Base-by-base conservation (phyloP, 2,888 invertebrate genomes). In the Nemurella pictetii region DNA sequence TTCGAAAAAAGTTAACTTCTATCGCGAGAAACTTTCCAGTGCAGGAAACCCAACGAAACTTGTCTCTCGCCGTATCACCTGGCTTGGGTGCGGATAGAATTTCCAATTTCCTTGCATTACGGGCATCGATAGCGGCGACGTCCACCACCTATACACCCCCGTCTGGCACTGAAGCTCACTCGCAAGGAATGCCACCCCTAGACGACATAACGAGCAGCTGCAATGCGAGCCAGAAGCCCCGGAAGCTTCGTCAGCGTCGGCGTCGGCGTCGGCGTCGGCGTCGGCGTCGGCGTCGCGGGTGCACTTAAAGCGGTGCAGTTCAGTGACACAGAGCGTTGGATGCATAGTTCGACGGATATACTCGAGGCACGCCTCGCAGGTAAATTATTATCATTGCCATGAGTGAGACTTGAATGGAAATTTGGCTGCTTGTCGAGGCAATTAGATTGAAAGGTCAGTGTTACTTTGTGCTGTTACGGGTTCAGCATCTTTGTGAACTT, bases 21-120 rank as follows among this genome's bases (percentile, higher is more conserved):
- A 55, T 55, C 15, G 55, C 55, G 55, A n/a, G n/a, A 55, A 55
- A 55, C 55, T 55, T 55, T 55, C 4, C 55, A 55, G 55, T 55
- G 55, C 55, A 55, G 55, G 55, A 55, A 55, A 55, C 55, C 55
- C 55, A 12, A 55, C 15, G 55, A 55, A 55, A 55, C 55, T 55
- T 55, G 55, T 55, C 55, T 55, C 55, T 55, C 55, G 28, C 75
- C 26, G 75, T 75, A 75, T 75, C 75, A 75, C 75, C 75, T 75
- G 75, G 75, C 75, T 27, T n/a, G 75, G 28, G 28, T 27, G 75
- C 15, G 75, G 28, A 75, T 75, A 75, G 75, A 55, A 55, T 55
- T 15, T 55, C 55, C 55, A 55, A 55, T 55, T 55, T 55, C 55
- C 55, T 12, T 20, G 55, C 55, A 20, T 2, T 20, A 20, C 12